Evolutionary conservation across 35 echinoderm and acorn worm genomes (phyloP).

Genomic region (Acanthaster planci): DNA sequence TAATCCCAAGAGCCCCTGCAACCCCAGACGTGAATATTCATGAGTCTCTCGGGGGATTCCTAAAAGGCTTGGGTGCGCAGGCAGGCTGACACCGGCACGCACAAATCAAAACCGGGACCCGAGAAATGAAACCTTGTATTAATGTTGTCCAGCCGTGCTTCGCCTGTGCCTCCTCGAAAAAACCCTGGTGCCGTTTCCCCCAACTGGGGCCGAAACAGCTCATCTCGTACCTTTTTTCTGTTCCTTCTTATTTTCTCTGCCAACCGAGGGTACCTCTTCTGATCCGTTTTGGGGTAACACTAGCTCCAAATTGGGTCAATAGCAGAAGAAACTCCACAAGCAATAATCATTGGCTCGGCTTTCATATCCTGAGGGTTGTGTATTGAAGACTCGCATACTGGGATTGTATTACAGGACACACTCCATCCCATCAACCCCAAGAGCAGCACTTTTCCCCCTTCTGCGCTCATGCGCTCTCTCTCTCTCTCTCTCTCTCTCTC

Average conservation of each 20-base stretch:
- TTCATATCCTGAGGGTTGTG: slow-evolving; percentile 31
- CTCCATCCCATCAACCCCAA: neutral
- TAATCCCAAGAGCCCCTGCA: slow-evolving; percentile 12
- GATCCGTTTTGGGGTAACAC: slow-evolving; percentile 32
- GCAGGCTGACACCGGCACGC: neutral
- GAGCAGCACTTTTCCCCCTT: slow-evolving; percentile 8
- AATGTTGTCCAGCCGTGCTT: neutral
- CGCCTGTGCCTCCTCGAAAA: neutral
- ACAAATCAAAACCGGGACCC: slow-evolving; percentile 1
- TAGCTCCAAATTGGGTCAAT: slow-evolving; percentile 31
- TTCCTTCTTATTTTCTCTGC: neutral
- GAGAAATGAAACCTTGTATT: slow-evolving; percentile 30
- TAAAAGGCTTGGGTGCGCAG: neutral
- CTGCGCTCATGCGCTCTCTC: neutral
- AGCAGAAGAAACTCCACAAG: slow-evolving; percentile 19
- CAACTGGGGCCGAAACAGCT: neutral
- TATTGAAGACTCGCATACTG: slow-evolving; percentile 28
- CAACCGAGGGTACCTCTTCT: slow-evolving; percentile 2
- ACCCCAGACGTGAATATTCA: neutral
- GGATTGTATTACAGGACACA: slow-evolving; percentile 3
- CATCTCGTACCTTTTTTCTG: neutral
- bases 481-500: too few species aligned
- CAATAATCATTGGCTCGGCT: slow-evolving; percentile 22
- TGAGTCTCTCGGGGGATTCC: neutral
- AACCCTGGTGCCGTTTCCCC: neutral